Conservation (phyloP, 2,888 invertebrate genomes). For the Cylindroiulus punctatus region DNA sequence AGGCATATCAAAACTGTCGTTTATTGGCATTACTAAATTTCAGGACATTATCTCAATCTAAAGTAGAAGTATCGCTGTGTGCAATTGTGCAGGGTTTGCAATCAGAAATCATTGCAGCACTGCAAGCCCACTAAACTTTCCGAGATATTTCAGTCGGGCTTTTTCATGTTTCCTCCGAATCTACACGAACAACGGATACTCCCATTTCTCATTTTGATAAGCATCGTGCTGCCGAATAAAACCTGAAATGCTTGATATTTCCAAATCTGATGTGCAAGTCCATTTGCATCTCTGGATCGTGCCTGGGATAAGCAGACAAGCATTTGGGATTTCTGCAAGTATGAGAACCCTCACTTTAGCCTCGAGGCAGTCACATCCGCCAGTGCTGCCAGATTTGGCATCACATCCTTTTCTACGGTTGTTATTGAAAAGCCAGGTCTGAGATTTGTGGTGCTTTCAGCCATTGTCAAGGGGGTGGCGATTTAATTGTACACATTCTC, state of each 20-base stretch:
- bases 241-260: conserved; percentile 42
- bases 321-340: not conserved
- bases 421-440: not conserved
- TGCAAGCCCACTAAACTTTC: conserved; percentile 1
- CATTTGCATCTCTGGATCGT: conserved; percentile 21
- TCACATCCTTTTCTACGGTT: conserved; percentile 1
- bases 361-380: not conserved
- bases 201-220: conserved; percentile 35
- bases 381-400: too few species aligned
- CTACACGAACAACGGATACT: conserved; percentile 29
- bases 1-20: too few species aligned
- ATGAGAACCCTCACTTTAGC: not conserved
- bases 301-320: not conserved
- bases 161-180: not conserved
- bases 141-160: conserved; percentile 15
- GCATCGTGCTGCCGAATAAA: not conserved
- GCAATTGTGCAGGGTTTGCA: not conserved
- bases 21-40: too few species aligned
- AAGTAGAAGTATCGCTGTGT: not conserved
- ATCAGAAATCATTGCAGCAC: not conserved
- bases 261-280: not conserved
- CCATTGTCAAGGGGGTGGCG: conserved; percentile 19
- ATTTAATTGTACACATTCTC: not conserved
- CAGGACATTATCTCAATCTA: too few species aligned
- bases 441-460: not conserved